Base-by-base conservation (phyloP, 35 echinoderm and acorn worm species). In the Anneissia japonica region DNA sequence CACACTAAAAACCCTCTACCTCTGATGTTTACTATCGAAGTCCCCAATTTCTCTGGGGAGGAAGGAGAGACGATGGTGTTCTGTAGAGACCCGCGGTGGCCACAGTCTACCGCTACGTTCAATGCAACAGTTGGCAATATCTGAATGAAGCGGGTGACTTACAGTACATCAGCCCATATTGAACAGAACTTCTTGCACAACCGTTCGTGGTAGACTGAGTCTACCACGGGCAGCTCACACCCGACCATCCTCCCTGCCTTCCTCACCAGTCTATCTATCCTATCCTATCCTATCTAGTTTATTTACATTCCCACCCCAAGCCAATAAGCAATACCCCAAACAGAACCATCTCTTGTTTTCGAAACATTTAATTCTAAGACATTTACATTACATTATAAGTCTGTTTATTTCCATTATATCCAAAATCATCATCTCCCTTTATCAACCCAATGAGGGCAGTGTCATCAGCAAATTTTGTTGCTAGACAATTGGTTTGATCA, bases 391-490 rank as follows among this genome's bases (percentile, higher is more conserved):
- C 84, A 91, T 36, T 83, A 82, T 37, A 51, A 91, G 87, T 6
- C 7, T 33, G n/a, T 75, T 31, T 4, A 91, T 17, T 76, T 91
- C 43, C 17, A 32, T 85, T 17, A 32, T 82, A 90, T 9, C 26
- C 7, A 14, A 7, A 40, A 85, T 79, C 81, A 77, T 90, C 73
- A 73, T 81, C 75, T 31, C 74, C 36, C 56, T 79, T 41, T 36
- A 91, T 86, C 4, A 86, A 32, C 23, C 83, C 84, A 77, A 86
- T 36, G 46, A 91, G 56, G 12, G 46, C 89, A 35, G 46, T 46
- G 36, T 91, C 83, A 55, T 91, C 89, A 19, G 89, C 83, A 79
- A 89, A 93, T 46, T 93, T 89, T 14, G 89, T 89, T 39, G 81
- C 31, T 34, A 84, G 79, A 34, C 79, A 87, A 28, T 30, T 29